phyloP scores from a whole-genome alignment of 2,797 vertebrate species.

The Tympanoctomys barrerae region DNA sequence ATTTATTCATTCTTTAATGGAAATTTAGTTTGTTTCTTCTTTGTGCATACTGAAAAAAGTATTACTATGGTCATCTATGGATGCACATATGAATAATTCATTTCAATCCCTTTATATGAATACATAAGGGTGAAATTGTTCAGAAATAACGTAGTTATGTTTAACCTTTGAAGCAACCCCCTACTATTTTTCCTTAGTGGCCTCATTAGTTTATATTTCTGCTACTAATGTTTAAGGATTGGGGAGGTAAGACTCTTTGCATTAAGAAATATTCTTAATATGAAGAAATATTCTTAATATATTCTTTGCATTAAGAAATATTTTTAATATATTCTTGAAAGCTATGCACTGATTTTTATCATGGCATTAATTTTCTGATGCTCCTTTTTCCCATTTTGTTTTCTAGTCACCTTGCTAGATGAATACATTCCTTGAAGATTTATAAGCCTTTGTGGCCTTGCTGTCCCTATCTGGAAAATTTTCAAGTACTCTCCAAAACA shows the following conservation, averaged over 20 bases:
- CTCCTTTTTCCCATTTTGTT: not conserved
- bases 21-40: not conserved
- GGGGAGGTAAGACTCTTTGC: not conserved
- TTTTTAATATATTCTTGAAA: not conserved
- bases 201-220: not conserved
- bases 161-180: not conserved
- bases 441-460: not conserved
- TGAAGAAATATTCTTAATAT: too few species aligned
- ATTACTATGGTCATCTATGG: not conserved
- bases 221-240: not conserved
- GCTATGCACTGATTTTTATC: not conserved
- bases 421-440: not conserved
- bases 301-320: not conserved
- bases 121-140: not conserved
- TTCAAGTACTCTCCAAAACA: not conserved
- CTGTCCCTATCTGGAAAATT: not conserved
- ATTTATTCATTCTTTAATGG: not conserved
- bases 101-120: not conserved
- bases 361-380: not conserved
- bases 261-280: not conserved
- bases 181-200: not conserved
- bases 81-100: not conserved
- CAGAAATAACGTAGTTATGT: not conserved
- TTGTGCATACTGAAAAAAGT: not conserved
- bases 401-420: not conserved